phyloP scores from a whole-genome alignment of 35 echinoderm and acorn worm genomes.

The Eucidaris tribuloides region DNA sequence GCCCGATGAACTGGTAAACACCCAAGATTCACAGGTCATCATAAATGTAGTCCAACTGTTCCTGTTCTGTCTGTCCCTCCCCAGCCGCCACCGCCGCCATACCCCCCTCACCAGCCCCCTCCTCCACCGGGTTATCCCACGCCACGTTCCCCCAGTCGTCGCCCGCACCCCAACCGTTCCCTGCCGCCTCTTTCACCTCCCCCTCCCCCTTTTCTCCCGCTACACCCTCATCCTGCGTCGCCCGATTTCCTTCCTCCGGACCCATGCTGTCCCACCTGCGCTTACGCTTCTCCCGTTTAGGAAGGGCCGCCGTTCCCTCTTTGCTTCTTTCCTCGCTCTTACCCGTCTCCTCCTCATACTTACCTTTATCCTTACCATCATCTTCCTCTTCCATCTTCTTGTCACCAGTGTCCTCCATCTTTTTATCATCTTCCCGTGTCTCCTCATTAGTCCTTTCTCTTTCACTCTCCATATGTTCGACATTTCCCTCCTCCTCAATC shows the following conservation, averaged over 20 bases:
- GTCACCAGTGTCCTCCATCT: no score
- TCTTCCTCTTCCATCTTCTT: constrained; percentile 26
- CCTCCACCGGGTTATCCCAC: no score
- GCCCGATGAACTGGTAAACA: no score
- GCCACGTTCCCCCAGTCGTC: background rate
- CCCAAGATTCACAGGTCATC: constrained; percentile 24
- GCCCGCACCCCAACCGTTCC: background rate
- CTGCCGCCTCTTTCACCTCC: background rate
- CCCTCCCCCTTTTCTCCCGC: background rate
- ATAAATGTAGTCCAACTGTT: constrained; percentile 24
- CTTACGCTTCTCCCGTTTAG: background rate
- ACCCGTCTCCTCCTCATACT: constrained; percentile 5
- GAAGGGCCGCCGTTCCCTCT: constrained; percentile 9
- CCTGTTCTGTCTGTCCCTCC: constrained; percentile 12
- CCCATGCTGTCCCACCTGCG: background rate
- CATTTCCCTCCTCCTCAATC: background rate
- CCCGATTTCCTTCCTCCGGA: background rate
- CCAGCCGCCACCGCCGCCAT: constrained; percentile 10
- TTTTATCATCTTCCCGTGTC: background rate
- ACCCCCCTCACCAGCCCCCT: background rate
- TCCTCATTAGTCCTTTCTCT: constrained; percentile 8
- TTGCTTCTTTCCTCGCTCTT: background rate
- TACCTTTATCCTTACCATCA: constrained; percentile 28
- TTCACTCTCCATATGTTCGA: constrained; percentile 22
- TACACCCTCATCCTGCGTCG: background rate